Evolutionary conservation across 2,888 invertebrate species (phyloP), one percentile per base, ranked within the genome.

Genomic region (Lasioglossum oenotherae): DNA sequence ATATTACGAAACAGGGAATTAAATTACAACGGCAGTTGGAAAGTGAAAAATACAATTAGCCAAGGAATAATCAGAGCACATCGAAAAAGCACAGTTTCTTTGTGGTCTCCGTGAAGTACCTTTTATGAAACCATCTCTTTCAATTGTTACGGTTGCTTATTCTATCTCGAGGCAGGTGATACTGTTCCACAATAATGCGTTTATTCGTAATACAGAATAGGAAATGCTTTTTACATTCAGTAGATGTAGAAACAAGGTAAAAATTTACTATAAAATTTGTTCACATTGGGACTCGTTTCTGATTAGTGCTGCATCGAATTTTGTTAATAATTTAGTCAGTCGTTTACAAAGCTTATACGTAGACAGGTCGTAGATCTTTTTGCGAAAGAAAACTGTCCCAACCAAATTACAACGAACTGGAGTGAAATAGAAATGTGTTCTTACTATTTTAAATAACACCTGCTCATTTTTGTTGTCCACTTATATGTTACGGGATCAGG

Each of bases 91-190:
- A 16, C 19, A 19, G n/a, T 69, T 38, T 23, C 69, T 69, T 38
- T 38, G 69, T 23, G 4, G 71, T 41, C 41, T 38, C 14, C n/a
- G n/a, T 23, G 41, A 71, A 41, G 41, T 41, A 71, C n/a, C 71
- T 41, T 71, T 71, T 41, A 41, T 38, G 69, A 69, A 38, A 38
- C 41, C n/a, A 38, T 71, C 71, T 41, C 31, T 64, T 69, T 69
- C 38, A 69, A 38, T 38, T 69, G 12, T 69, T 64, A 31, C 64
- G 64, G 31, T 64, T 64, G 64, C 19, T 64, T 31, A 64, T 19
- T 64, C 19, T 31, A 64, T 64, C 64, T 64, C 31, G 31, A 64
- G 31, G 31, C 64, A 31, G 16, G 16, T 64, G 64, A 64, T 31
- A 16, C 64, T 8, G 64, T 19, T 19, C 2, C 3, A 14, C 31